Conservation (phyloP, 2,797 vertebrate genomes). For the Eutrigla gurnardus region DNA sequence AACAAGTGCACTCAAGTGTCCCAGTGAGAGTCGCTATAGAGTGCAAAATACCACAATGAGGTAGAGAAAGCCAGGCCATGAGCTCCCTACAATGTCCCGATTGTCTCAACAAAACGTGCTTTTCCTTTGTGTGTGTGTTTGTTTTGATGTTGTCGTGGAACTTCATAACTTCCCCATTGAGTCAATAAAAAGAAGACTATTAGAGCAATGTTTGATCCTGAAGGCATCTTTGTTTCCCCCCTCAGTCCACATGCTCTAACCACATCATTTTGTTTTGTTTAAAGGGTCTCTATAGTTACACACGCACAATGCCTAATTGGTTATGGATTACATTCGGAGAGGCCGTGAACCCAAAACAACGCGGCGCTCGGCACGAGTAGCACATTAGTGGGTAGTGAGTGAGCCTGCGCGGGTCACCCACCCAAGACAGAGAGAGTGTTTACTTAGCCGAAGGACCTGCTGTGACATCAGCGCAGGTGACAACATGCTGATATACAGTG, state of each 20-base stretch:
- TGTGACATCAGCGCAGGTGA: conserved; percentile 81
- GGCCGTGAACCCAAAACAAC: conserved; percentile 53
- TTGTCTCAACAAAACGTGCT: neutral
- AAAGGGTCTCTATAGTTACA: conserved; percentile 53
- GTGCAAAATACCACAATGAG: conserved; percentile 11
- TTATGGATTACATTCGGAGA: conserved; percentile 55
- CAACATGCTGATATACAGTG: conserved; percentile 79
- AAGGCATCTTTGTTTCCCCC: conserved; percentile 25
- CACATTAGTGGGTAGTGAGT: conserved; percentile 69
- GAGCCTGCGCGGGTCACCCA: conserved; percentile 52
- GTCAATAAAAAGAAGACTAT: conserved; percentile 23
- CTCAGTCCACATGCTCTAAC: conserved; percentile 25
- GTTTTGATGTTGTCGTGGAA: conserved; percentile 31
- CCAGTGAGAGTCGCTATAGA: conserved; percentile 13
- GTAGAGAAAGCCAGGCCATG: conserved; percentile 16
- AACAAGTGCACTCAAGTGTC: conserved; percentile 40
- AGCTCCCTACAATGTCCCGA: conserved; percentile 12
- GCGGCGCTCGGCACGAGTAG: conserved; percentile 53
- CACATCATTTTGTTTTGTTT: conserved; percentile 54
- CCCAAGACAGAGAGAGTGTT: conserved; percentile 66
- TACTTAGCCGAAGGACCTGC: conserved; percentile 75
- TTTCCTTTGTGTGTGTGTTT: neutral
- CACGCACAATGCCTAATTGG: conserved; percentile 39
- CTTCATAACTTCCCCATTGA: conserved; percentile 22
- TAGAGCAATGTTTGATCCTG: conserved; percentile 32